These are phyloP conservation scores for Scaptomyza flava DNA, from an alignment of 2,888 invertebrate genomes.

Conservation along the genomic window DNA sequence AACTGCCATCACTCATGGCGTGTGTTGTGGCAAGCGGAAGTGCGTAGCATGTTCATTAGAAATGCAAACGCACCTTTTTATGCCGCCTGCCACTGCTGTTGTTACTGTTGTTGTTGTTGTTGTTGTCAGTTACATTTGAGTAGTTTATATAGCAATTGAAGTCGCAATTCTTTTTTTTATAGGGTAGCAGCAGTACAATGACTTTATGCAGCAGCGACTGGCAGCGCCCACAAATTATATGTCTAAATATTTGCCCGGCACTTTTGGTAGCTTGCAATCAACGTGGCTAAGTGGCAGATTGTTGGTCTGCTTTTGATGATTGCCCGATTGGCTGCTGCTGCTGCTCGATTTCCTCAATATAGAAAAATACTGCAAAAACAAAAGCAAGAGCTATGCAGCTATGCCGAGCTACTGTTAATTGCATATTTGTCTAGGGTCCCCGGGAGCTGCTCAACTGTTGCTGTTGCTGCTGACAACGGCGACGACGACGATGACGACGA, in stretches of 20 bases:
- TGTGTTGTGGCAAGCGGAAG: constrained; percentile 70
- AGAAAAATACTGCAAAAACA: constrained; percentile 37
- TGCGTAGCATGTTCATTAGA: constrained; percentile 82
- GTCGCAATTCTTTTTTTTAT: constrained; percentile 22
- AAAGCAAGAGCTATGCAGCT: constrained; percentile 37
- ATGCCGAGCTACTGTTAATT: constrained; percentile 62
- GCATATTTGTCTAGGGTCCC: constrained; percentile 76
- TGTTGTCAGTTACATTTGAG: constrained; percentile 61
- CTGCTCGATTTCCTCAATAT: constrained; percentile 52
- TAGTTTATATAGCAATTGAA: constrained; percentile 59
- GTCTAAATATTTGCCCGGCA: constrained; percentile 73
- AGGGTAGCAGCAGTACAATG: constrained; percentile 53
- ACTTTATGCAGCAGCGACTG: constrained; percentile 34
- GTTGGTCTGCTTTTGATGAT: constrained; percentile 47
- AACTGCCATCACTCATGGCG: constrained; percentile 71
- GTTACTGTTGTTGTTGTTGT: constrained; percentile 23
- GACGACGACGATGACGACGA: constrained; percentile 10
- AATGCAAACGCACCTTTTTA: constrained; percentile 82
- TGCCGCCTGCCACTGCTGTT: constrained; percentile 36
- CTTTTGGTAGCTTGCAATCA: constrained; percentile 70
- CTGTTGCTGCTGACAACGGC: constrained; percentile 14
- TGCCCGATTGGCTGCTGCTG: constrained; percentile 49
- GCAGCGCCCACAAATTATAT: constrained; percentile 73
- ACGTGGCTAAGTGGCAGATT: constrained; percentile 61
- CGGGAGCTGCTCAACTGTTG: constrained; percentile 66